Evolutionary conservation across 2,888 invertebrate species (phyloP).

Genomic region (Cantharis lateralis): DNA sequence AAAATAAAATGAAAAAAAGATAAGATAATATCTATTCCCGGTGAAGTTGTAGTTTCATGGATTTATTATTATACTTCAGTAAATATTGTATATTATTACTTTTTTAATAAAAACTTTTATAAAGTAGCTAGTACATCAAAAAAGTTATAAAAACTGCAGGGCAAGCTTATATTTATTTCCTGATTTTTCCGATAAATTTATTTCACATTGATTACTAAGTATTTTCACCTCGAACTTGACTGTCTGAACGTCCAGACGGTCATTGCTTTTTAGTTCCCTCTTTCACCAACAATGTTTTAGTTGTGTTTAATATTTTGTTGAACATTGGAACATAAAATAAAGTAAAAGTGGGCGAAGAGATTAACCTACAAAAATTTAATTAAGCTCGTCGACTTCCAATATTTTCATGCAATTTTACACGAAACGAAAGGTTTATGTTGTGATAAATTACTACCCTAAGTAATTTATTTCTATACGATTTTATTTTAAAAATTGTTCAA

Average conservation of each 20-base stretch:
- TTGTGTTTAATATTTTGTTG: not conserved
- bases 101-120: too few relatives aligned
- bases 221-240: not conserved
- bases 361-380: not conserved
- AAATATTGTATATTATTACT: too few relatives aligned
- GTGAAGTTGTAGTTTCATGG: too few relatives aligned
- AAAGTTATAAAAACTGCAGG: not conserved
- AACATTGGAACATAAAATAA: not conserved
- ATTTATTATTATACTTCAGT: too few relatives aligned
- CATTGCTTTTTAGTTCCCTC: not conserved
- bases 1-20: too few relatives aligned
- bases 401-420: not conserved
- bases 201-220: not conserved
- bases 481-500: not conserved
- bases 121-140: not conserved
- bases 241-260: not conserved
- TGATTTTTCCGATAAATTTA: not conserved
- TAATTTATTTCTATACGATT: not conserved
- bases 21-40: too few relatives aligned
- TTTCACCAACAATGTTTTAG: not conserved
- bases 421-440: not conserved
- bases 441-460: not conserved
- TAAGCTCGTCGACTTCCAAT: not conserved
- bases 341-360: not conserved
- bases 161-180: not conserved